Conservation (phyloP, 2,797 vertebrate species). For the Nyctibius grandis region DNA sequence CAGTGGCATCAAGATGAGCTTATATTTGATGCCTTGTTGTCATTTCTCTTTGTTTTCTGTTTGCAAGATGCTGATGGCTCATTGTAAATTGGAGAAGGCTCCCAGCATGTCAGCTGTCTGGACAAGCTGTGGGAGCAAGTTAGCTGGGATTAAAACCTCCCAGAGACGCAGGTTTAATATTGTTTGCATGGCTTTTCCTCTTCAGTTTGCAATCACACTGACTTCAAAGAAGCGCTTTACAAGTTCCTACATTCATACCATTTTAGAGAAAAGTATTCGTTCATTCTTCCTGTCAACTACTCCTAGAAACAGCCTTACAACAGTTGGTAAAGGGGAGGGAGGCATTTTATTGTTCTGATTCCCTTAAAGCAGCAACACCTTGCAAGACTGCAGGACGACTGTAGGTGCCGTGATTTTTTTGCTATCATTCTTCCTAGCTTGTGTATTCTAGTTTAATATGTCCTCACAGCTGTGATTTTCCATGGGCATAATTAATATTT, state of each 20-base stretch:
- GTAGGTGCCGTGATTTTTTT: not conserved
- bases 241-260: not conserved
- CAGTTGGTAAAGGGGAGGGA: not conserved
- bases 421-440: not conserved
- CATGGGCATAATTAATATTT: not conserved
- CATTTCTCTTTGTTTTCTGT: not conserved
- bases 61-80: not conserved
- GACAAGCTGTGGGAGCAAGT: not conserved
- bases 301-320: not conserved
- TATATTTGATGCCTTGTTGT: not conserved
- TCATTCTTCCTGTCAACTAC: not conserved
- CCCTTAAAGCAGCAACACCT: not conserved
- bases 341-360: not conserved
- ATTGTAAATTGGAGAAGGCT: not conserved
- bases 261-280: not conserved
- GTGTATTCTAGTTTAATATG: not conserved
- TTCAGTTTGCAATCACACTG: not conserved
- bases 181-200: not conserved
- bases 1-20: not conserved
- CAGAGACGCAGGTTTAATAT: not conserved
- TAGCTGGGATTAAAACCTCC: slow-evolving; percentile 6
- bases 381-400: not conserved
- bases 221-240: not conserved
- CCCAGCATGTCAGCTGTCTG: not conserved
- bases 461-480: not conserved